phyloP scores from a whole-genome alignment of 2,888 invertebrate species.

The Acronicta psi region DNA sequence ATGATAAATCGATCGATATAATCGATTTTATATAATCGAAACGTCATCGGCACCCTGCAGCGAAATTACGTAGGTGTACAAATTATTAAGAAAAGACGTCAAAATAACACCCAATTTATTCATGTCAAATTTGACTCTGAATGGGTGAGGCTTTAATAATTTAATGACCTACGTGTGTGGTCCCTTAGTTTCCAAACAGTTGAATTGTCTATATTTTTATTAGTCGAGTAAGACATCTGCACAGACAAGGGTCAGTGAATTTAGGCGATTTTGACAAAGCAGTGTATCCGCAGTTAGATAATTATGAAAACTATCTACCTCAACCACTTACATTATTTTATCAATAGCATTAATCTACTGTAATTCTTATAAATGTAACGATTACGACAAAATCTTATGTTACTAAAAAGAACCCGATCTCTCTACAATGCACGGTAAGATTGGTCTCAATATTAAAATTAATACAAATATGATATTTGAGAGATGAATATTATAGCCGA shows the following conservation, averaged over 20 bases:
- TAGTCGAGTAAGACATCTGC: slow-evolving; percentile 32
- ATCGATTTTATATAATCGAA: slow-evolving; percentile 10
- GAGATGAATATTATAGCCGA: background rate
- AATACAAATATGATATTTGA: background rate
- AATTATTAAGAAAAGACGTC: slow-evolving; percentile 66
- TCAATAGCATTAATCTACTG: no score
- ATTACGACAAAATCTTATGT: background rate
- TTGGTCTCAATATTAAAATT: background rate
- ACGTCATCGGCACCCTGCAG: slow-evolving; percentile 39
- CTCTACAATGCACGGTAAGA: background rate
- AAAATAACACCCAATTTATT: slow-evolving; percentile 70
- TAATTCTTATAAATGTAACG: no score
- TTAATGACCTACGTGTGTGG: slow-evolving; percentile 58
- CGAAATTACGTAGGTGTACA: slow-evolving; percentile 70
- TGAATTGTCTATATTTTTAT: slow-evolving; percentile 44
- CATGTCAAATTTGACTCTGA: slow-evolving; percentile 76
- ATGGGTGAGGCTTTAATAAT: slow-evolving; percentile 65
- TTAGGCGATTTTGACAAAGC: slow-evolving; percentile 8
- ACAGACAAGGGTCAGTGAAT: background rate
- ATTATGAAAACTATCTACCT: no score
- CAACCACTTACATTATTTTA: no score
- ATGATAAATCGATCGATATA: slow-evolving; percentile 25
- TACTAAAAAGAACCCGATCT: no score
- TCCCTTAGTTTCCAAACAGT: slow-evolving; percentile 46
- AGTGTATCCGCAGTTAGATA: no score